phyloP scores from a whole-genome alignment of 2,113 vertebrate genomes.

The Falco punctatus region DNA sequence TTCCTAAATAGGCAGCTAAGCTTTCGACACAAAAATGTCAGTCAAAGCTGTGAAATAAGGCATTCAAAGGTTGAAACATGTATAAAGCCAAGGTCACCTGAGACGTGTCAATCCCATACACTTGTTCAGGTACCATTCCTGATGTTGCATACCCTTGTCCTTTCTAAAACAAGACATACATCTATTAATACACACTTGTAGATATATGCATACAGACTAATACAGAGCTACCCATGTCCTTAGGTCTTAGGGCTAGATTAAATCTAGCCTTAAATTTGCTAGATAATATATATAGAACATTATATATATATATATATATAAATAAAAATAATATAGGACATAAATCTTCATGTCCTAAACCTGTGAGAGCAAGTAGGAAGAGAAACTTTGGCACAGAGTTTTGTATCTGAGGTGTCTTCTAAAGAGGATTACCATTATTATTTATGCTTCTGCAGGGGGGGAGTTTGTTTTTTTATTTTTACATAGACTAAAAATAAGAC shows the following conservation, averaged over 20 bases:
- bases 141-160: not conserved
- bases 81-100: not conserved
- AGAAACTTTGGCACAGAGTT: not conserved
- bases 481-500: not conserved
- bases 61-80: not conserved
- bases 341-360: not conserved
- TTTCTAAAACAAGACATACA: not conserved
- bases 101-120: not conserved
- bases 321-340: too few species aligned
- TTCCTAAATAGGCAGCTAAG: not conserved
- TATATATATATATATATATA: too few species aligned
- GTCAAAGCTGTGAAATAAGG: not conserved
- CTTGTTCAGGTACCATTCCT: not conserved
- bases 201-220: not conserved
- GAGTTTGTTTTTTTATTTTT: not conserved
- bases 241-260: not conserved
- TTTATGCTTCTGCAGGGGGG: not conserved
- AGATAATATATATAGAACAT: too few species aligned
- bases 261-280: not conserved
- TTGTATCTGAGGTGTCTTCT: not conserved
- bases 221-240: not conserved
- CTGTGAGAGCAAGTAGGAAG: not conserved
- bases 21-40: not conserved
- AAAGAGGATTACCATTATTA: not conserved
- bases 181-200: not conserved